Conservation (phyloP, 1,140 invertebrate genomes). For the Cepaea nemoralis region DNA sequence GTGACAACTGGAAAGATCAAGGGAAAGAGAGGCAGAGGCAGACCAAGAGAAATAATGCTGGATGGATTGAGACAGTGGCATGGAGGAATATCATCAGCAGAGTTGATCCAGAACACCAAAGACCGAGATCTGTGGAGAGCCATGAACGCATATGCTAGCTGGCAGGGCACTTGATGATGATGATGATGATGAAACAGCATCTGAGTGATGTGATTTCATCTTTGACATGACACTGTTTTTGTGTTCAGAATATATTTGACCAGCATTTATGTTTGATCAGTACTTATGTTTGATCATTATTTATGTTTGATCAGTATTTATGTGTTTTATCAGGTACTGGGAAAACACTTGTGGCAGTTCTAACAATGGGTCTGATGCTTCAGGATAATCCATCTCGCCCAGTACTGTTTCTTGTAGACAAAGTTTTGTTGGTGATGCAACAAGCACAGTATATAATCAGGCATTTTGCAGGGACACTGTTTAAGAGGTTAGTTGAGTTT, state of each 20-base stretch:
- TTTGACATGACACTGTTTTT: too few relatives aligned
- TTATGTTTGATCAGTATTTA: not conserved
- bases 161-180: too few relatives aligned
- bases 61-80: too few relatives aligned
- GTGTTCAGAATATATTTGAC: not conserved
- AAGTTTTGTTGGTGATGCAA: slow-evolving; percentile 67
- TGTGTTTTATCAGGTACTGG: slow-evolving; percentile 60
- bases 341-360: slow-evolving; percentile 65
- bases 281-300: not conserved
- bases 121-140: too few relatives aligned
- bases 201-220: too few relatives aligned
- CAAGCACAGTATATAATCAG: slow-evolving; percentile 61
- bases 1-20: too few relatives aligned
- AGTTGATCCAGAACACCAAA: too few relatives aligned
- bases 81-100: too few relatives aligned
- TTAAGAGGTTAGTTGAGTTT: slow-evolving; percentile 51
- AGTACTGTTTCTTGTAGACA: slow-evolving; percentile 67
- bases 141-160: too few relatives aligned
- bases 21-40: too few relatives aligned
- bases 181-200: too few relatives aligned
- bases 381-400: slow-evolving; percentile 58
- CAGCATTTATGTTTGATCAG: not conserved
- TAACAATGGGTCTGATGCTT: slow-evolving; percentile 64
- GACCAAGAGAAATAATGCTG: too few relatives aligned
- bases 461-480: slow-evolving; percentile 53